Conservation (phyloP, 2,113 vertebrate species). For the Corythaixoides concolor region DNA sequence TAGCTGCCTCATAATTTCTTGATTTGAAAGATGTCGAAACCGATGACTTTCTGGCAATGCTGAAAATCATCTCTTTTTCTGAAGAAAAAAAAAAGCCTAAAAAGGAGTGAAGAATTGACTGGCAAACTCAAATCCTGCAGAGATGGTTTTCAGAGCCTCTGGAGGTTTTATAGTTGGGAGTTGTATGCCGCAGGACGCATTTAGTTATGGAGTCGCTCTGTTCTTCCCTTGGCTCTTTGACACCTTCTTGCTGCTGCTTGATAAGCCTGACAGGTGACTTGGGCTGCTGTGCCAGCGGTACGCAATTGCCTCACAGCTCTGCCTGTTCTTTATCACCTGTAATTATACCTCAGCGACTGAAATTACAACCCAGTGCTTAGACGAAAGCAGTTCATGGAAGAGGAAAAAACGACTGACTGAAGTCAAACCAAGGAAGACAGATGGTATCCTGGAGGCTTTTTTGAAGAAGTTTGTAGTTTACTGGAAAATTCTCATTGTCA, state of each 20-base stretch:
- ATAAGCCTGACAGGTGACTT: not conserved
- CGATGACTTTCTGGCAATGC: not conserved
- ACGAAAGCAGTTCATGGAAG: not conserved
- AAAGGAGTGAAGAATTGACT: not conserved
- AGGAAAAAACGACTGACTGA: not conserved
- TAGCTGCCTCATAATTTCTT: not conserved
- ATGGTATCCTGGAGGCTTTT: not conserved
- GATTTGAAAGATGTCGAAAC: not conserved
- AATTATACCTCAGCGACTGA: not conserved
- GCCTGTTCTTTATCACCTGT: not conserved
- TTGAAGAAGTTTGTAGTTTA: not conserved
- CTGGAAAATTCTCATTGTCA: not conserved
- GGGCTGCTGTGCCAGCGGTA: not conserved
- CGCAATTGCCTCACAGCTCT: not conserved
- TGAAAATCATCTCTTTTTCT: not conserved
- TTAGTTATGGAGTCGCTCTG: not conserved
- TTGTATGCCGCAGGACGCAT: not conserved
- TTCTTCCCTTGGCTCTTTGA: not conserved
- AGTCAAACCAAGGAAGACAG: not conserved
- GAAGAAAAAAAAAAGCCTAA: not conserved
- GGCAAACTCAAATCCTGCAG: not conserved
- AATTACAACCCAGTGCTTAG: not conserved
- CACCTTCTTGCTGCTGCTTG: not conserved
- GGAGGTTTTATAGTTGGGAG: not conserved
- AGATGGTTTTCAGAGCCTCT: not conserved